Evolutionary conservation across 1,140 invertebrate species (phyloP), one percentile per base, ranked within the genome.

Genomic region (Aphelenchoides fujianensis): DNA sequence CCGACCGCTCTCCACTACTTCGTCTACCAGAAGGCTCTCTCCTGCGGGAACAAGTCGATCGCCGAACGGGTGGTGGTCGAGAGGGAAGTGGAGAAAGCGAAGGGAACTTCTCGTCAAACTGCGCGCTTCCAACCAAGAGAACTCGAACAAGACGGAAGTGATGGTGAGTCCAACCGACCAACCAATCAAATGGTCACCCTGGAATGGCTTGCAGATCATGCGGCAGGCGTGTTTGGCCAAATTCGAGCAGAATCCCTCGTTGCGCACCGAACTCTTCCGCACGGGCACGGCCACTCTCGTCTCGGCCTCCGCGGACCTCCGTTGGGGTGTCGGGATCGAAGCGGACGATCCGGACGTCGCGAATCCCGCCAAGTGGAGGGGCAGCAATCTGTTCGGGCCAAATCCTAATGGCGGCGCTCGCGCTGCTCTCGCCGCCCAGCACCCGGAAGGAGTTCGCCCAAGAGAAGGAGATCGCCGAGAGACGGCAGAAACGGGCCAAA

Each of bases 1-100:
- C 63, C 16, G 1, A 66, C 28, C n/a, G 30, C n/a, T n/a, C 16
- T 23, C 12, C 63, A 66, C 12, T 66, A 35, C 53, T 66, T 19
- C 31, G n/a, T 66, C 16, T 66, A 66, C 31, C 63, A 66, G 27
- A 66, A 66, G 7, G 63, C 63, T 12, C 7, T 66, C 30, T 66
- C 53, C 31, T 48, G 53, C 63, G 34, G 34, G 27, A 37, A 66
- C 3, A 66, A 66, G 53, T 9, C 37, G 16, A 12, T 37, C 1
- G 63, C 63, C 32, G 63, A 66, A 16, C 31, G 3, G 30, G 53
- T 66, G 37, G 12, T 36, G 28, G 16, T 41, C 16, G 32, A 30
- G 32, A 1, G 36, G n/a, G 31, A 37, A 27, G 32, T 37, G 12
- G 12, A 35, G 19, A 12, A 12, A 31, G 27, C 32, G 36, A 36